Conservation (phyloP, 2,797 vertebrate species). For the Halcyon smyrnensis region DNA sequence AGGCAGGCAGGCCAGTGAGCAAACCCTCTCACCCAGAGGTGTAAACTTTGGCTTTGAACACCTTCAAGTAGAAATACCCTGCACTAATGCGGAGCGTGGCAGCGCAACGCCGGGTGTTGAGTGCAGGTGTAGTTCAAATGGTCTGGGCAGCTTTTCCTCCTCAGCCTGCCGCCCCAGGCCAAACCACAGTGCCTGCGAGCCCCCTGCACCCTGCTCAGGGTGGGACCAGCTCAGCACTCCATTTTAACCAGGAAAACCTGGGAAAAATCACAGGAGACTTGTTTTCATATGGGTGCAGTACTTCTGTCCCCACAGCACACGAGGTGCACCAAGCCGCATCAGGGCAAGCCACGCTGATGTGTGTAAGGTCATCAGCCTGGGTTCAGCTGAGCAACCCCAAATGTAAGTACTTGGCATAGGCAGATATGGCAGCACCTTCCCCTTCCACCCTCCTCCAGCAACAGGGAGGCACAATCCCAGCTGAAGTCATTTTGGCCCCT, state of each 20-base stretch:
- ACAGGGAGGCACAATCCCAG: not conserved
- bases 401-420: not conserved
- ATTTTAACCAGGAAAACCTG: not conserved
- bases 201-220: not conserved
- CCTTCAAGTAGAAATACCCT: not conserved
- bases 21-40: not conserved
- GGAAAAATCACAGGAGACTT: not conserved
- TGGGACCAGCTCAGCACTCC: not conserved
- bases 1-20: not conserved
- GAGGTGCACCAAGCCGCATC: accelerated
- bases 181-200: not conserved
- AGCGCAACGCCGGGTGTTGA: accelerated
- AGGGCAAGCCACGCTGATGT: not conserved
- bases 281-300: not conserved
- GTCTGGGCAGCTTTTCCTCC: not conserved
- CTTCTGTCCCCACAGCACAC: accelerated
- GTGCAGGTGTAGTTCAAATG: not conserved
- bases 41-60: not conserved
- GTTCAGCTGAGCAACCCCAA: accelerated
- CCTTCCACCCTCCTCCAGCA: not conserved
- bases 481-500: not conserved
- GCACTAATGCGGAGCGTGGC: accelerated
- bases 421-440: not conserved
- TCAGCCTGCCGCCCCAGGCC: not conserved
- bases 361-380: not conserved